Evolutionary conservation across 2,797 vertebrate species (phyloP).

Genomic region (Molossus alvarezi): DNA sequence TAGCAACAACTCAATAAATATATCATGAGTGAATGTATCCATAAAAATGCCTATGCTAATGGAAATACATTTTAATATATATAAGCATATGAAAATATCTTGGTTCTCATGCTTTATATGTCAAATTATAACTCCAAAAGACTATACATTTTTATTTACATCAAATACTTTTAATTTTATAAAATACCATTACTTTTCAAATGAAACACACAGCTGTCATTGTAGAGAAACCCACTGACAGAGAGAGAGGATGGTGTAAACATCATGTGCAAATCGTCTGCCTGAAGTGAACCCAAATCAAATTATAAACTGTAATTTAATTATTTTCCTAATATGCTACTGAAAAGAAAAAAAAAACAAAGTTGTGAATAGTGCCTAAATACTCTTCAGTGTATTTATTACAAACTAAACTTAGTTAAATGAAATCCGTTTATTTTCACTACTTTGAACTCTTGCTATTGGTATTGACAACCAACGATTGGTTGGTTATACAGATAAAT

Average conservation of each 20-base stretch:
- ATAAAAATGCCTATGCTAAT: neutral
- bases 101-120: neutral
- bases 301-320: neutral
- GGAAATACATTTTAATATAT: neutral
- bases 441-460: neutral
- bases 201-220: neutral
- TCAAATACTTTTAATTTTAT: neutral
- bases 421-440: neutral
- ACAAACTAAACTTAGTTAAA: slow-evolving; percentile 24
- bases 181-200: neutral
- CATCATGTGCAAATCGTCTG: neutral
- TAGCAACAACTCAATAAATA: neutral
- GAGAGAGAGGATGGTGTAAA: neutral
- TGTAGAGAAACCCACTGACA: neutral
- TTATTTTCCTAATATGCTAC: neutral
- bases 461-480: neutral
- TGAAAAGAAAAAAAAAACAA: neutral
- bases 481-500: neutral
- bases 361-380: neutral
- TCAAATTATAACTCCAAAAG: neutral
- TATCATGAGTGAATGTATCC: neutral
- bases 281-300: neutral
- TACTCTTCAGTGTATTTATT: neutral
- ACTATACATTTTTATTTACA: neutral
- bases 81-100: neutral